A percentile compares a stretch with the other conserved stretches of the same genome.
These are phyloP conservation scores for Choristoneura fumiferana DNA, from an alignment of 1,140 invertebrate species.

Conservation along the genomic window DNA sequence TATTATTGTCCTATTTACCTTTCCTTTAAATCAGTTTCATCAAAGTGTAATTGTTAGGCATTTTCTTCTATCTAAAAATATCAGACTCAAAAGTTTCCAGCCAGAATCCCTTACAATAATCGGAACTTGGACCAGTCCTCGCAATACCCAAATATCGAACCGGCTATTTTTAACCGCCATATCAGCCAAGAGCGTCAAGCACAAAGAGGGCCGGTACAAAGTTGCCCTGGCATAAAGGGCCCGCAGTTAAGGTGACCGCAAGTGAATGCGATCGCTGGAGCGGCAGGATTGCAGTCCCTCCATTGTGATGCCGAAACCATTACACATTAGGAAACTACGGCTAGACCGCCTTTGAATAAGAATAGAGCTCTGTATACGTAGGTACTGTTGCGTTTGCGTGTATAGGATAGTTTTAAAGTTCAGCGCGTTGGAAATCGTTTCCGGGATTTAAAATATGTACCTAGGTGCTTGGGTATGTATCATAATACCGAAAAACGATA, in stretches of 20 bases:
- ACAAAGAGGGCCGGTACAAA: slow-evolving; percentile 42
- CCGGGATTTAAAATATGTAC: no score
- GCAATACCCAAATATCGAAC: slow-evolving; percentile 32
- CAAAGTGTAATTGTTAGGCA: no score
- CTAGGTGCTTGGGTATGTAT: no score
- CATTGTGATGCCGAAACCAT: slow-evolving; percentile 43
- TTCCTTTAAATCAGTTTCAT: no score
- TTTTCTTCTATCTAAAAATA: no score
- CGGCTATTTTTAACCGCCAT: slow-evolving; percentile 21
- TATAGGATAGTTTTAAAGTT: neutral
- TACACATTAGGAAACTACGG: slow-evolving; percentile 31
- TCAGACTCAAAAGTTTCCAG: no score
- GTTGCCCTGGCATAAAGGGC: slow-evolving; percentile 52
- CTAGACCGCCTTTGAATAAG: slow-evolving; percentile 14
- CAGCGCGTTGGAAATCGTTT: neutral
- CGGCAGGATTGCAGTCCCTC: slow-evolving; percentile 42
- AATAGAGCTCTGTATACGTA: neutral
- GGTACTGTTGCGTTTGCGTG: neutral
- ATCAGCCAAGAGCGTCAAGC: slow-evolving; percentile 16
- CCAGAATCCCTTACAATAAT: no score
- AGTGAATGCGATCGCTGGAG: slow-evolving; percentile 49
- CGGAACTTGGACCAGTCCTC: no score
- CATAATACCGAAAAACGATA: no score
- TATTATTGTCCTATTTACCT: no score
- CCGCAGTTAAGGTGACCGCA: slow-evolving; percentile 58